Percentiles rank a stretch among this genome's conserved stretches.
Evolutionary conservation across 2,113 vertebrate species (phyloP).

Genomic region (Plectropomus leopardus): DNA sequence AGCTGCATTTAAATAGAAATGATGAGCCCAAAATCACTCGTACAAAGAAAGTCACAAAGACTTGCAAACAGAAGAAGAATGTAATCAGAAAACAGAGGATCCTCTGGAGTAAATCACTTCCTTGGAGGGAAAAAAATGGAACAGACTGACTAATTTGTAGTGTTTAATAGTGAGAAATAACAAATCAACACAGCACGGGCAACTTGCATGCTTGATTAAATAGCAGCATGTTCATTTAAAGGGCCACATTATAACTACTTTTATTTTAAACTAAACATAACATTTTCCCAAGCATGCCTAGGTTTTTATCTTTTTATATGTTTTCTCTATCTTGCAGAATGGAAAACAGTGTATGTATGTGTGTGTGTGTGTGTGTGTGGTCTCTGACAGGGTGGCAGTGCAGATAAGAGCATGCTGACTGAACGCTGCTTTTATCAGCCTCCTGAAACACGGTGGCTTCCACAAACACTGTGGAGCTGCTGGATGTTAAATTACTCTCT

Average conservation of each 20-base stretch:
- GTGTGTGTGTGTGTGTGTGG: slow-evolving; percentile 35
- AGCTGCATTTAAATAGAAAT: neutral
- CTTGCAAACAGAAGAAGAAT: neutral
- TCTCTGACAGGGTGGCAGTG: slow-evolving; percentile 6
- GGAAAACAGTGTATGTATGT: neutral
- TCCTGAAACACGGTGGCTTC: neutral
- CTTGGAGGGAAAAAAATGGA: neutral
- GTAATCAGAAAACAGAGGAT: neutral
- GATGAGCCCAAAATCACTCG: slow-evolving; percentile 10
- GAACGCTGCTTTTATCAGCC: slow-evolving; percentile 5
- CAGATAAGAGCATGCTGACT: slow-evolving; percentile 7
- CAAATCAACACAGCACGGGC: neutral
- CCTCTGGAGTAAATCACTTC: neutral
- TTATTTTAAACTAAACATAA: neutral
- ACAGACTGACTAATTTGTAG: neutral
- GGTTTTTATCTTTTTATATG: neutral
- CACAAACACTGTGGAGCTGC: neutral
- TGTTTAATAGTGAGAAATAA: neutral
- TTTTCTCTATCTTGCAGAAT: neutral
- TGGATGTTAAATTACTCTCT: slow-evolving; percentile 4
- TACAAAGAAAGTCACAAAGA: neutral
- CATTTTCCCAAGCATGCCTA: neutral
- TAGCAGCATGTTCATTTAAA: neutral
- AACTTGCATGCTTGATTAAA: neutral
- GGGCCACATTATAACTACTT: neutral